Conservation (phyloP, 2,113 vertebrate genomes). For the Mesocricetus auratus region DNA sequence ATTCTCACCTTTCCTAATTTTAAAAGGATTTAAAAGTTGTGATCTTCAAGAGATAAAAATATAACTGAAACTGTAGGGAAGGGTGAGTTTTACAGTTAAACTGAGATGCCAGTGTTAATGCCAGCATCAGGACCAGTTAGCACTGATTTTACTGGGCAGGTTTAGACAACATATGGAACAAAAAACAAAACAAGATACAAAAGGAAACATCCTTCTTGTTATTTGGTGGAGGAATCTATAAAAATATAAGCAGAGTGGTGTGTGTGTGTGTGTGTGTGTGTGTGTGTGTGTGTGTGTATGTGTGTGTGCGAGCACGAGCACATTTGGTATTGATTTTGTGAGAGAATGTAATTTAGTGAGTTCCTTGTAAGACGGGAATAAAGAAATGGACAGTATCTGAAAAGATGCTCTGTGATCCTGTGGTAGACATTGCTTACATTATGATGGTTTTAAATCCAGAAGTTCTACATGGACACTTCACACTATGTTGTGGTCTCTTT, state of each 20-base stretch:
- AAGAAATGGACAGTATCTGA: background rate
- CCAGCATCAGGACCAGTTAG: background rate
- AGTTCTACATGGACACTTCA: background rate
- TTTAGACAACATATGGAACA: background rate
- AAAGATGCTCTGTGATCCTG: background rate
- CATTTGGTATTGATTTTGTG: background rate
- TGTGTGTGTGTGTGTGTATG: background rate
- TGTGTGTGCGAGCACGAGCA: background rate
- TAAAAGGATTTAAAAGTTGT: conserved; percentile 20
- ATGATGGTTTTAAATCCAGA: background rate
- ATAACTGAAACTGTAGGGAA: background rate
- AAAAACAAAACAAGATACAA: background rate
- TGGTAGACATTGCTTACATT: background rate
- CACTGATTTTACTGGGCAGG: background rate
- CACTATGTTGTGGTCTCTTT: background rate
- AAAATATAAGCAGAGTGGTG: background rate
- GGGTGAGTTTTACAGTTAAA: background rate
- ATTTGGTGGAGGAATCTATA: conserved; percentile 25
- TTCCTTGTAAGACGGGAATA: background rate
- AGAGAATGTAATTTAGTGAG: conserved; percentile 33
- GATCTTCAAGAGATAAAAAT: conserved; percentile 33
- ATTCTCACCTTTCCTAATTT: conserved; percentile 25
- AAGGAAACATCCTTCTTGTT: background rate
- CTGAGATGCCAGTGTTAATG: background rate
- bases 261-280: background rate